Base-by-base conservation (phyloP, 1,140 invertebrate species). In the Penaeus japonicus region DNA sequence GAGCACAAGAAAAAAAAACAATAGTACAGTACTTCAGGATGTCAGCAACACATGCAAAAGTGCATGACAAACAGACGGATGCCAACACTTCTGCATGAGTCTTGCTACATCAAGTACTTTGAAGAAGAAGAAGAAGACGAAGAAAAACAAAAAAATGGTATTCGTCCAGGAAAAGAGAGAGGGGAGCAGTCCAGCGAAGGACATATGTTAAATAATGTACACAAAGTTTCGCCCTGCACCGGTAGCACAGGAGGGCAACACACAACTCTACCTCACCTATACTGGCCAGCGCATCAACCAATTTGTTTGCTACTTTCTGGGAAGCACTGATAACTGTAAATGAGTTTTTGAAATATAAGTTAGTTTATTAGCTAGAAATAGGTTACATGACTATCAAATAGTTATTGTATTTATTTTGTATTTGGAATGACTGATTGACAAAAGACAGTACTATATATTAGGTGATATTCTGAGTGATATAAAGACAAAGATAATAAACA, bases 221-320 rank as follows among this genome's bases (percentile, higher is more conserved):
- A 24, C 70, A 86, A n/a, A 55, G 54, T 17, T 53, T n/a, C 78
- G 57, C 78, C 27, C 70, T 75, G n/a, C 78, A 84, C 81, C 30
- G 20, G 47, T 84, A 70, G 47, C 65, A 24, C 55, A 54, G 81
- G n/a, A 30, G 39, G 15, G 80, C 32, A 65, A 70, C 54, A 89
- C 57, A 82, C 78, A 84, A 62, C 22, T 59, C 70, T 57, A 47
- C 89, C 89, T 90, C 89, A 90, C 89, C 89, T 90, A 90, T 90
- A 84, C 79, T 87, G 84, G 89, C 81, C 79, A 90, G 85, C 53
- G 89, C 89, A 83, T 87, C 89, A 59, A 90, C 89, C 75, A 90
- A 84, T 87, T 87, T 87, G 82, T 90, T 90, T 87, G 89, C 89
- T 47, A 90, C 89, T 84, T 84, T 87, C 89, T 90, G 89, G 73